Evolutionary conservation across 1,140 invertebrate species (phyloP).

Genomic region (Amphibalanus amphitrite): DNA sequence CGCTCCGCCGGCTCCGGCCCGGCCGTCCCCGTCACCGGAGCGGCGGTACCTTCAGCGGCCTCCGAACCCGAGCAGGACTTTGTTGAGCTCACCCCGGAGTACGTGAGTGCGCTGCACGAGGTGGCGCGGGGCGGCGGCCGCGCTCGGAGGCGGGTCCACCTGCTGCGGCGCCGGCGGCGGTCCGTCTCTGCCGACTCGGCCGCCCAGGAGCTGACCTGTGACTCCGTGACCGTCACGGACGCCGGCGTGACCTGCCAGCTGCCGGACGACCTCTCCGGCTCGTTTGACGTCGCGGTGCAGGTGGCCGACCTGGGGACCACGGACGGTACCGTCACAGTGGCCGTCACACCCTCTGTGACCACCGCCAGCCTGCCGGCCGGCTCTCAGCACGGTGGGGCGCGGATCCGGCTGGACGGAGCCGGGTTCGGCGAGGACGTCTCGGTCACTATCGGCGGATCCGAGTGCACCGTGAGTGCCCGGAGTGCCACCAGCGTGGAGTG

Average conservation of each 20-base stretch:
- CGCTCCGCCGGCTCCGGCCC: constrained; percentile 6
- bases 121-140: constrained; percentile 4
- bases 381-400: constrained; percentile 11
- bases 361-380: constrained; percentile 5
- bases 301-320: not conserved
- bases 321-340: not conserved
- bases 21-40: not conserved
- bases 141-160: not conserved
- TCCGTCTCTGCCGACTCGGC: not conserved
- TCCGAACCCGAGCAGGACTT: not conserved
- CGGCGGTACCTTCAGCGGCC: not conserved
- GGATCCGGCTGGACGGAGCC: constrained; percentile 7
- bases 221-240: not conserved
- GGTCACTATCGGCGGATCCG: constrained; percentile 7
- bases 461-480: constrained; percentile 2
- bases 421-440: constrained; percentile 7
- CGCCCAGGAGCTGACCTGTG: not conserved
- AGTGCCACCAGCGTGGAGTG: constrained; percentile 2
- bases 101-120: constrained; percentile 6
- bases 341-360: not conserved
- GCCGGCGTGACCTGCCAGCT: constrained; percentile 6
- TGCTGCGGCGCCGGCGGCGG: not conserved
- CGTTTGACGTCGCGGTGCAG: not conserved
- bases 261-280: not conserved
- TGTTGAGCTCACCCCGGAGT: constrained; percentile 6